Conservation (phyloP, 2,797 vertebrate genomes). For the Dryobates pubescens region DNA sequence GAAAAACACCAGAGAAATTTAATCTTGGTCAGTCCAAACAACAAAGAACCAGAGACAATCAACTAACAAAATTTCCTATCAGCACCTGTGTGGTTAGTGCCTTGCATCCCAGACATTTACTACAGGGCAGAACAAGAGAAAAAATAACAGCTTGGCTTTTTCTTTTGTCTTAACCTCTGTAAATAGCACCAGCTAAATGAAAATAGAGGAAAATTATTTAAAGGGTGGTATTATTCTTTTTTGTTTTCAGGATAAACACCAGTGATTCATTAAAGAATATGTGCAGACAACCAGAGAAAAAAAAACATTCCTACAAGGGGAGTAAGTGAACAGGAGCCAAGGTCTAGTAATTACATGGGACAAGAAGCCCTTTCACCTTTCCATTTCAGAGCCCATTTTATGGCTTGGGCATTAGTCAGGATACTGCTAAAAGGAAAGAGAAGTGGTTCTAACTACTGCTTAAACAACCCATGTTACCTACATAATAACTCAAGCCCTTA, state of each 20-base stretch:
- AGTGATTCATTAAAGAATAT: slow-evolving; percentile 16
- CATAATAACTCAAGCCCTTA: slow-evolving; percentile 16
- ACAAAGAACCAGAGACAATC: not conserved
- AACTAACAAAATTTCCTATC: not conserved
- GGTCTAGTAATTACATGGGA: slow-evolving; percentile 23
- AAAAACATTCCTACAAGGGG: not conserved
- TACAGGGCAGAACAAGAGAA: not conserved
- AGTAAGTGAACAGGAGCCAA: slow-evolving; percentile 15
- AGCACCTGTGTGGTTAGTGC: not conserved
- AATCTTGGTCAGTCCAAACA: slow-evolving; percentile 9
- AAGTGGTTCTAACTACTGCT: slow-evolving; percentile 26
- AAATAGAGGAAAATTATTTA: not conserved
- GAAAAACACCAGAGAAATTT: slow-evolving; percentile 10
- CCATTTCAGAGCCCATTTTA: slow-evolving; percentile 9
- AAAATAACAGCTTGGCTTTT: not conserved
- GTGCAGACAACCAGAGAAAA: not conserved
- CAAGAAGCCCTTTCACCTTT: slow-evolving; percentile 45
- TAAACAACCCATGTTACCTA: slow-evolving; percentile 15
- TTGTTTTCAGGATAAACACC: slow-evolving; percentile 2
- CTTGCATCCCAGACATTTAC: not conserved
- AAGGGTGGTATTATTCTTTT: not conserved
- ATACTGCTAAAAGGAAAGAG: slow-evolving; percentile 38
- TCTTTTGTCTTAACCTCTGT: not conserved
- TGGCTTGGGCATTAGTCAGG: not conserved
- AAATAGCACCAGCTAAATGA: not conserved